phyloP scores from a whole-genome alignment of 2,888 invertebrate genomes.

The Lasioglossum zephyrum region DNA sequence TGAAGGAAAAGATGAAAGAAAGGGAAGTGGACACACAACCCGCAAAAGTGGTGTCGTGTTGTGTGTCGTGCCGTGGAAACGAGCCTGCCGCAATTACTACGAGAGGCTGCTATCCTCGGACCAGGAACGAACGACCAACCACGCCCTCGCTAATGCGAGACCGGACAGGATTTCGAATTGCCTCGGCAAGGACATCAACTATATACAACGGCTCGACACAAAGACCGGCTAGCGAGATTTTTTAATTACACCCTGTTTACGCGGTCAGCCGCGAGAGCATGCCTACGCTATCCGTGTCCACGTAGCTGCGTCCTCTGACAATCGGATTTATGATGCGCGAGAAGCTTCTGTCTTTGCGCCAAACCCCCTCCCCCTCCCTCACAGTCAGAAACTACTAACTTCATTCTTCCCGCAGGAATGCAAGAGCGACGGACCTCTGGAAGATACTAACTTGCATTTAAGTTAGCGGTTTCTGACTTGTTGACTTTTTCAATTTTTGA shows the following conservation, averaged over 20 bases:
- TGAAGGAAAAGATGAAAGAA: slow-evolving; percentile 17
- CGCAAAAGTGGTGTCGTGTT: slow-evolving; percentile 67
- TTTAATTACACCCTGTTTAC: slow-evolving; percentile 77
- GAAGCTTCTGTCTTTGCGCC: slow-evolving; percentile 17
- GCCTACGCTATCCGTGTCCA: slow-evolving; percentile 19
- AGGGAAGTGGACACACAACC: slow-evolving; percentile 42
- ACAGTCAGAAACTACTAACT: background rate
- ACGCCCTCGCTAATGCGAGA: slow-evolving; percentile 82
- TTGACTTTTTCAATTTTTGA: no score
- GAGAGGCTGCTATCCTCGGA: slow-evolving; percentile 75
- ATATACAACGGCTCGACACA: slow-evolving; percentile 73
- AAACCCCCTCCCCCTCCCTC: background rate
- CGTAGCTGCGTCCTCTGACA: background rate
- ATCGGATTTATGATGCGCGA: slow-evolving; percentile 6
- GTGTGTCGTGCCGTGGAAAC: slow-evolving; percentile 67
- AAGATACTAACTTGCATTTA: background rate
- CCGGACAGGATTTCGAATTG: slow-evolving; percentile 80
- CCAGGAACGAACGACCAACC: slow-evolving; percentile 77
- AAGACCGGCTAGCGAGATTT: slow-evolving; percentile 74
- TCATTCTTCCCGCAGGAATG: background rate
- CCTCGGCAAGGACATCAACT: slow-evolving; percentile 82
- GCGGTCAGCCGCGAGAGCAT: slow-evolving; percentile 62
- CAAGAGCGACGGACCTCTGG: background rate
- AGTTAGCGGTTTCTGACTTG: no score
- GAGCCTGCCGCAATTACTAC: slow-evolving; percentile 76